These are phyloP conservation scores for Sarcophaga peregrina DNA, from an alignment of 1,140 invertebrate species.

Conservation along the genomic window DNA sequence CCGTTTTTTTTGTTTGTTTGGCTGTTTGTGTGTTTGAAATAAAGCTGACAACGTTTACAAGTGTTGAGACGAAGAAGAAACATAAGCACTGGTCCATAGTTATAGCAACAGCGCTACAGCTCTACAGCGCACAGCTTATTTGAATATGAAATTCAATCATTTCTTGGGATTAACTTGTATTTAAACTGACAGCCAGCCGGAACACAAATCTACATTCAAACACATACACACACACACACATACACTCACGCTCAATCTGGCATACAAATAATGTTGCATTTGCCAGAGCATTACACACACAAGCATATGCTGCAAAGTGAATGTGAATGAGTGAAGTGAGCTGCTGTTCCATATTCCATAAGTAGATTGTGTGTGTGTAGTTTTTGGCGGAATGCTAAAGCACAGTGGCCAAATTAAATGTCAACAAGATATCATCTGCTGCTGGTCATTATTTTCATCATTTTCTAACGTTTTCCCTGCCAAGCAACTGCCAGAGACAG, in stretches of 20 bases:
- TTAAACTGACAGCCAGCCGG: slow-evolving; percentile 39
- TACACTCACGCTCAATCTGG: too few species aligned
- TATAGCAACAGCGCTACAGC: too few species aligned
- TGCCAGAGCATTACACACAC: background rate
- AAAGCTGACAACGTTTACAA: too few species aligned
- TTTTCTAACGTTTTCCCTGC: background rate
- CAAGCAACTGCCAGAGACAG: background rate
- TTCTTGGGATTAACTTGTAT: slow-evolving; percentile 40
- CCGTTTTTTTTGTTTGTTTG: too few species aligned
- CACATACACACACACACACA: too few species aligned
- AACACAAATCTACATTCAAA: background rate
- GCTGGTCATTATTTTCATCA: slow-evolving; percentile 1
- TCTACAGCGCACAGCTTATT: slow-evolving; percentile 4
- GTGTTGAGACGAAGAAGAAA: too few species aligned
- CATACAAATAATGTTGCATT: background rate
- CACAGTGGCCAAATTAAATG: slow-evolving; percentile 35
- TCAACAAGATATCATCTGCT: slow-evolving; percentile 32
- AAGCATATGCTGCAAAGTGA: background rate
- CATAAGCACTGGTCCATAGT: too few species aligned
- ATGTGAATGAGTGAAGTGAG: background rate
- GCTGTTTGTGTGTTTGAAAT: too few species aligned
- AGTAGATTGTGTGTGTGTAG: background rate
- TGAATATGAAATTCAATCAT: slow-evolving; percentile 34
- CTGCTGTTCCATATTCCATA: background rate
- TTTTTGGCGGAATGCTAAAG: background rate